These are phyloP conservation scores for Thereva unica DNA, from an alignment of 2,888 invertebrate genomes.

Conservation along the genomic window DNA sequence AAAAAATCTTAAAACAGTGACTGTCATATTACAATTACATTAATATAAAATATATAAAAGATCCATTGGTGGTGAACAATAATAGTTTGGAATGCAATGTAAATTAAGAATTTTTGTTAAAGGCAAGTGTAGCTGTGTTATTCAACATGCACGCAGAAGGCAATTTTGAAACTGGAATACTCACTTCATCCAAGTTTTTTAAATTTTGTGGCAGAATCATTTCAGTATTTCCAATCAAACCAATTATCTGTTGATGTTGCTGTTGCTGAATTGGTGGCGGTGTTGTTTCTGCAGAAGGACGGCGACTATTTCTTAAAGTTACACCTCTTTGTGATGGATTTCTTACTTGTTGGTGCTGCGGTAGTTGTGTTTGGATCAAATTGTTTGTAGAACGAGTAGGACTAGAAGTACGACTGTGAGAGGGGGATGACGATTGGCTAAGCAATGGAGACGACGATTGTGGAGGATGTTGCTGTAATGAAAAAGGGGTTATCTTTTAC, in stretches of 20 bases:
- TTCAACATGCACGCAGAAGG: conserved; percentile 35
- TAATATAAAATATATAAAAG: conserved; percentile 26
- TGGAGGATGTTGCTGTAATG: conserved; percentile 56
- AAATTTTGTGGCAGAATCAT: conserved; percentile 49
- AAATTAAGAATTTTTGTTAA: conserved; percentile 27
- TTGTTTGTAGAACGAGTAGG: conserved; percentile 60
- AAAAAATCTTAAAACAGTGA: too few relatives aligned
- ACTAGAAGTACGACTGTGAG: conserved; percentile 74
- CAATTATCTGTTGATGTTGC: conserved; percentile 41
- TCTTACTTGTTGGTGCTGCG: conserved; percentile 49
- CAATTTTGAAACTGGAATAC: conserved; percentile 42
- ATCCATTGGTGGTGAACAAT: conserved; percentile 9
- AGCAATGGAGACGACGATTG: conserved; percentile 71
- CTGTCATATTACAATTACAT: conserved; percentile 8
- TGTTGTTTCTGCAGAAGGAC: conserved; percentile 56
- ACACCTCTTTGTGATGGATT: conserved; percentile 50
- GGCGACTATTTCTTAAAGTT: conserved; percentile 51
- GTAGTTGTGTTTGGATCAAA: conserved; percentile 46
- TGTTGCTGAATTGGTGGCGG: conserved; percentile 51
- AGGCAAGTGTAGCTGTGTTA: conserved; percentile 33
- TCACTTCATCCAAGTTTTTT: conserved; percentile 55
- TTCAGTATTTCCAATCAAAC: conserved; percentile 45
- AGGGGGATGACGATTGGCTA: conserved; percentile 75
- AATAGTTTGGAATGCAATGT: conserved; percentile 8
- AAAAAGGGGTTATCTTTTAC: not conserved